A percentile compares a stretch with the other conserved stretches of the same genome.
These are phyloP conservation scores for Nephila pilipes DNA, from an alignment of 1,140 invertebrate genomes.

Conservation along the genomic window DNA sequence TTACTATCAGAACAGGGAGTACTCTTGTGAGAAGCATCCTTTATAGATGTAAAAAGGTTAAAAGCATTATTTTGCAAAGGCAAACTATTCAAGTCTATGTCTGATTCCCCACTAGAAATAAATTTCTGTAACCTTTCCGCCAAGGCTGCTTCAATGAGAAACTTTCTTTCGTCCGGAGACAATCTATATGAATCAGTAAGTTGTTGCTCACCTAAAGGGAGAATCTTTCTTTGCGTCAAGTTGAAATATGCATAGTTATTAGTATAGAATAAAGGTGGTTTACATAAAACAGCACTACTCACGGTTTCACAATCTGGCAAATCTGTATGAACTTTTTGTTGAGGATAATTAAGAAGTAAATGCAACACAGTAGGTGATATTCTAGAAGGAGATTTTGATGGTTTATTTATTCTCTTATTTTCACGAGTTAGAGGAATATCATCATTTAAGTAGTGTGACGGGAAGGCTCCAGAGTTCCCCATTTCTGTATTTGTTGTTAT, in stretches of 20 bases:
- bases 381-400: background rate
- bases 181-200: background rate
- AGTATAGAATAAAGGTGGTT: conserved; percentile 23
- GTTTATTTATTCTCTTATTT: background rate
- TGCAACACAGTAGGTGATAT: background rate
- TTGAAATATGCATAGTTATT: background rate
- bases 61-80: background rate
- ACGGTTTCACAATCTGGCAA: conserved; percentile 57
- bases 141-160: background rate
- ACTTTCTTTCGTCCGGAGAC: background rate
- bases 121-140: conserved; percentile 17
- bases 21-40: background rate
- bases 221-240: background rate
- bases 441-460: background rate
- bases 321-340: conserved; percentile 56
- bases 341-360: conserved; percentile 22
- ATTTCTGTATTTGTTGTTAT: background rate
- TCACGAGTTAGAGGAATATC: background rate
- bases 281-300: conserved; percentile 56
- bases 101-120: background rate
- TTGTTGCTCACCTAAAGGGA: background rate
- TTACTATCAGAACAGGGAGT: conserved; percentile 29
- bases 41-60: background rate
- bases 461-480: background rate
- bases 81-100: background rate